Evolutionary conservation across 2,797 vertebrate genomes (phyloP), one percentile per base, ranked within the genome.

Genomic region (Taeniopygia guttata): DNA sequence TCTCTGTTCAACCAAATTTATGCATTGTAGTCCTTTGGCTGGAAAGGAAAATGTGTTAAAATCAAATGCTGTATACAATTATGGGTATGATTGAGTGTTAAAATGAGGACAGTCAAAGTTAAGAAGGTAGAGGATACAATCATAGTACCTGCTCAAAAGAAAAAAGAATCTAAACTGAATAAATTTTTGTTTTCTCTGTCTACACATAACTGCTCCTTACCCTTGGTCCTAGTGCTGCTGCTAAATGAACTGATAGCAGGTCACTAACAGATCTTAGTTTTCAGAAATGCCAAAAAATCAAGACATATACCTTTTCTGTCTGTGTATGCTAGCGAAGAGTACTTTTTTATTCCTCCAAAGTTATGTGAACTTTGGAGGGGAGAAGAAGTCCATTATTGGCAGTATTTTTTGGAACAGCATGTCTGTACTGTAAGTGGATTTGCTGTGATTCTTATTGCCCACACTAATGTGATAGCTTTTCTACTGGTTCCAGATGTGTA

Each of bases 401-500:
- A 70, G 32, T 67, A 11, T 26, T 69, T 64, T 91, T 75, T 81
- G 38, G 48, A 87, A n/a, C 30, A 52, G 13, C 11, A 4, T 60
- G 25, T 77, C 60, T 70, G 54, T 66, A 12, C 14, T 78, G 27
- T 84, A 94, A 91, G 82, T 73, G 51, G 48, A 81, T 94, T 96
- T 94, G 66, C 73, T 87, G 69, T 70, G 75, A 49, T 80, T 93
- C 85, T 93, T 83, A 82, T 62, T 95, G 75, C 54, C 69, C 27
- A 6, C 43, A 45, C 79, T 94, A 72, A 78, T 92, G 40, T 22
- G 67, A 34, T 86, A 79, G 76, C 43, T 91, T 90, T 91, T 95
- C 54, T 79, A 95, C 84, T 86, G 56, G 12, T 91, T 87, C 77
- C 89, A 91, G 72, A 89, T 89, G 84, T 81, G 43, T 67, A 91